Base-by-base conservation (phyloP, 2,888 invertebrate genomes). In the Andrena camellia region DNA sequence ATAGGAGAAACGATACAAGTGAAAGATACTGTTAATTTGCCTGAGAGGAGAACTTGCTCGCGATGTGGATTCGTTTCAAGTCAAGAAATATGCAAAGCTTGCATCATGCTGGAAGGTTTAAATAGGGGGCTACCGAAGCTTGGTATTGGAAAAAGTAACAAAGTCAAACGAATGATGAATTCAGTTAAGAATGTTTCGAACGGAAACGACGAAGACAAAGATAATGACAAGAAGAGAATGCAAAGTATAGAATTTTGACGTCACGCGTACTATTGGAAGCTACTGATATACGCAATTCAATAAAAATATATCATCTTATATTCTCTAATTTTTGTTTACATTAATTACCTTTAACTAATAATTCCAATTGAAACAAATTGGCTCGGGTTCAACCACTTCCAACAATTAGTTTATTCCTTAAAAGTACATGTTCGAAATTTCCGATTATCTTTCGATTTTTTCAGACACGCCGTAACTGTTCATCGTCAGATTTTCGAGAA, bases 11-110 rank as follows among this genome's bases (percentile, higher is more conserved):
- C 97, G 76, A 94, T 99, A 92, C 95, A 96, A 74, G 96, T 99
- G 20, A 97, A 98, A 91, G 97, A 97, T 88, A 96, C 96, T 69
- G 96, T 98, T 0, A 97, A 97, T 90, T 96, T 98, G 93, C 99
- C 99, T 0, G 95, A 96, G 54, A 96, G 97, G 90, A 96, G 97
- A 72, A 96, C 95, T 63, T 99, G 99, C 93, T 95, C 95, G 6
- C 95, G 97, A 62, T 99, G 99, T 94, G 97, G 98, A 35, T 99
- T 97, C 94, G 97, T 97, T 0, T 97, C 98, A 0, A 99, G 99
- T 83, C 99, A 99, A 93, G 96, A 97, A 89, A 96, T 99, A 3
- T 99, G 99, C 94, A 99, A 99, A 94, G 99, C 99, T 0, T 99
- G 99, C 94, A 96, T 98, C 0, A 95, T 99, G 77, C 95, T 99